Evolutionary conservation across 2,888 invertebrate species (phyloP).

Genomic region (Phaonia tiefii): DNA sequence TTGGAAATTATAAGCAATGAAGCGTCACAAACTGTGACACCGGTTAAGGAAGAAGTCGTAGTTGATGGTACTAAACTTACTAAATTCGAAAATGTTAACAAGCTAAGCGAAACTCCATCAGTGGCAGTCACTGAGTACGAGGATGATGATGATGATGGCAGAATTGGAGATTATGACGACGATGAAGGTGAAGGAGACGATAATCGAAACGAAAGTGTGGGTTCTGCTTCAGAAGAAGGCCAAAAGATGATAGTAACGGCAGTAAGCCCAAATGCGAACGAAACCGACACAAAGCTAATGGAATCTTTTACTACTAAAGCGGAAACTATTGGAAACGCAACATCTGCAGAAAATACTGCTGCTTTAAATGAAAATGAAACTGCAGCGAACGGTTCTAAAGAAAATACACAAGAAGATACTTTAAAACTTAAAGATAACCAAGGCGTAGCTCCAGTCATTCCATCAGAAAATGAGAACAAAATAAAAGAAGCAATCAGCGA

Average conservation of each 20-base stretch:
- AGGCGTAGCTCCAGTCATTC: too few relatives aligned
- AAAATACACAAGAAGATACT: too few relatives aligned
- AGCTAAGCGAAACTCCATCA: neutral
- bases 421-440: too few relatives aligned
- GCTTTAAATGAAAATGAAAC: too few relatives aligned
- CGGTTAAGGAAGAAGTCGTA: slow-evolving; percentile 76
- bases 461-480: too few relatives aligned
- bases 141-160: slow-evolving; percentile 72
- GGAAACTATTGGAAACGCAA: too few relatives aligned
- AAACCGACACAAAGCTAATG: neutral
- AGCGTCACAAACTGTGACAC: slow-evolving; percentile 55
- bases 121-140: slow-evolving; percentile 1
- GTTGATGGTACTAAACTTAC: slow-evolving; percentile 86
- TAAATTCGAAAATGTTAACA: neutral
- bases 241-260: too few relatives aligned
- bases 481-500: too few relatives aligned
- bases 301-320: neutral
- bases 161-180: slow-evolving; percentile 69
- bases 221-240: too few relatives aligned
- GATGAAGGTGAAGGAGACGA: slow-evolving; percentile 68
- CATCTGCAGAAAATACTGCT: too few relatives aligned
- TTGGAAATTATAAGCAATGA: slow-evolving; percentile 76
- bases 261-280: too few relatives aligned
- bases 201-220: neutral
- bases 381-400: too few relatives aligned